Percentiles rank a stretch among this genome's conserved stretches.
These are phyloP conservation scores for Phocoena phocoena DNA, from an alignment of 2,113 vertebrate species.

Conservation along the genomic window DNA sequence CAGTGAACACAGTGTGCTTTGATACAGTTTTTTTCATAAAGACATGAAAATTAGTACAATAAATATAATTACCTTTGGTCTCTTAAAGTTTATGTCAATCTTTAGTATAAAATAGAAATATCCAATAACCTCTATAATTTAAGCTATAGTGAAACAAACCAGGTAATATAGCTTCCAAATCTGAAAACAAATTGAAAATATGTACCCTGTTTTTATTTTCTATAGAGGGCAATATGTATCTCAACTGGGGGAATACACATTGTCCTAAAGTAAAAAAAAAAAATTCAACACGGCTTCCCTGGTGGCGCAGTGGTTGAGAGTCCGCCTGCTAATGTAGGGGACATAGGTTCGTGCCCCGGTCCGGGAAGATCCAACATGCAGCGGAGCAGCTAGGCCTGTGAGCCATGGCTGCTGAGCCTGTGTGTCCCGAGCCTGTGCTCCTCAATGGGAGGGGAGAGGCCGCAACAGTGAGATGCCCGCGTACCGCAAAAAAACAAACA, in stretches of 20 bases:
- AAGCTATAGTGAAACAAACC: not conserved
- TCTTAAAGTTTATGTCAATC: not conserved
- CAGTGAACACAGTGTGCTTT: not conserved
- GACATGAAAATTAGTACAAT: not conserved
- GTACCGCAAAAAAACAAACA: not conserved
- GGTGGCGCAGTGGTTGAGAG: no score
- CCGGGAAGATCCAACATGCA: no score
- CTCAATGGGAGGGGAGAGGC: no score
- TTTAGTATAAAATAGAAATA: conserved; percentile 17
- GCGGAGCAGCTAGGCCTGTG: no score
- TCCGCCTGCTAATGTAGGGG: no score
- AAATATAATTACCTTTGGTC: not conserved
- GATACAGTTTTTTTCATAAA: not conserved
- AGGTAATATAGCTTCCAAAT: not conserved
- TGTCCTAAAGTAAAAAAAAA: not conserved
- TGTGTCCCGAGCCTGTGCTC: no score
- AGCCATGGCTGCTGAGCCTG: no score
- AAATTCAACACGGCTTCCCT: no score
- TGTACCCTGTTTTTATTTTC: not conserved
- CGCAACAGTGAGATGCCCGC: no score
- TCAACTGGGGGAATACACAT: not conserved
- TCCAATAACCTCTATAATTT: not conserved
- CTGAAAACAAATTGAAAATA: not conserved
- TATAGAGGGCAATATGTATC: not conserved
- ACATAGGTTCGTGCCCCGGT: no score